Percentiles rank a stretch among this genome's conserved stretches.
phyloP scores from a whole-genome alignment of 2,113 vertebrate genomes.

The Perognathus longimembris region DNA sequence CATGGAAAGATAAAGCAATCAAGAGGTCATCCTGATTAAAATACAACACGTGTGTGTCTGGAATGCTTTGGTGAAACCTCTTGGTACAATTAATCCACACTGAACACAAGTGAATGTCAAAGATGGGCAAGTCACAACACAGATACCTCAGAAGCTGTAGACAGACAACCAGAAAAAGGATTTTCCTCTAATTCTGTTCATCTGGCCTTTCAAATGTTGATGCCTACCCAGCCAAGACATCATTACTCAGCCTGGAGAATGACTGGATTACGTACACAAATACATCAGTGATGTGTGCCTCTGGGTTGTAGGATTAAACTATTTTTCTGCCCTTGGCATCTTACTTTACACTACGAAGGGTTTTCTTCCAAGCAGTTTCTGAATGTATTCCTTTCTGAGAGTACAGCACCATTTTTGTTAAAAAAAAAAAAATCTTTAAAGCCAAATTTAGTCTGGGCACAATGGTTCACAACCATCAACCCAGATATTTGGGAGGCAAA shows the following conservation, averaged over 20 bases:
- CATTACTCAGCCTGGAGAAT: neutral
- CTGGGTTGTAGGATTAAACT: neutral
- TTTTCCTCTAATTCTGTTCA: neutral
- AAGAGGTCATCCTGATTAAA: too few relatives aligned
- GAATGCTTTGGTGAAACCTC: too few relatives aligned
- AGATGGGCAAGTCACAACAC: neutral
- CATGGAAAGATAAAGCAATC: too few relatives aligned
- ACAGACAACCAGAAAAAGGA: neutral
- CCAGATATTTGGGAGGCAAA: too few relatives aligned
- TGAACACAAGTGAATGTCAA: too few relatives aligned
- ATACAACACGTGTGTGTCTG: too few relatives aligned
- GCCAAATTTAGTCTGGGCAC: too few relatives aligned
- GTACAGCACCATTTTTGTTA: neutral
- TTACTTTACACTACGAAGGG: neutral
- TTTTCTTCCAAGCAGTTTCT: neutral
- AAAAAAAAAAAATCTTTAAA: neutral
- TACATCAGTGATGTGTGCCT: neutral
- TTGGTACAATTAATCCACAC: too few relatives aligned
- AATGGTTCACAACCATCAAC: too few relatives aligned
- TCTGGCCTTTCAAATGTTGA: neutral
- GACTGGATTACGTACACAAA: neutral
- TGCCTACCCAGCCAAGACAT: neutral
- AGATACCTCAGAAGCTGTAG: neutral
- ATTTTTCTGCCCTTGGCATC: neutral
- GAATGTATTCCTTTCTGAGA: neutral